Evolutionary conservation across 64 coral and sea anemone species (phyloP), one percentile per base, ranked within the genome.

Genomic region (Pachyseris speciosa): DNA sequence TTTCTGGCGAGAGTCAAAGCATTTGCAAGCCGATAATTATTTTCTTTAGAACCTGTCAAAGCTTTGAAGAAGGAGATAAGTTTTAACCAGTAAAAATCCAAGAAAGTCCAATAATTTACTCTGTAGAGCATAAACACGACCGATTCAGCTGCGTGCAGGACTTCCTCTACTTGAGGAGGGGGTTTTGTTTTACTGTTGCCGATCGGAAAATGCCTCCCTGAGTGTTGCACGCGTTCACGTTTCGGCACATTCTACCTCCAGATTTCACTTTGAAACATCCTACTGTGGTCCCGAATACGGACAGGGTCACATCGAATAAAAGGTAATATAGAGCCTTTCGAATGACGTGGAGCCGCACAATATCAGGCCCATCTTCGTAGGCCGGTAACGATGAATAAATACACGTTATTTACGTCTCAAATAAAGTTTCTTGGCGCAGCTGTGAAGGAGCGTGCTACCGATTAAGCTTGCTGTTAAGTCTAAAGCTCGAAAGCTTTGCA

Each of bases 11-110:
- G 51, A 41, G 34, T 41, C 77, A 81, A 81, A 81, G 77, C 77
- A 55, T 63, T 55, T 9, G 20, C 55, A 81, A 63, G 33, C 77
- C 22, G 7, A 61, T 63, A 31, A 81, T 81, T 63, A 81, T 63
- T 63, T 81, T 40, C 77, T 15, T 61, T 59, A 27, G 27, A 81
- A 81, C 31, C 67, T 81, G 77, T 81, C 77, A 81, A 81, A 81
- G 51, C 77, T 81, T 81, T 58, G 9, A 61, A 60, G 48, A 60
- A 81, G 20, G 53, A 61, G 77, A 81, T 81, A 81, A 81, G 77
- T 81, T 81, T 61, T 81, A 81, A 32, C 77, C 77, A 81, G 77
- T 81, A 40, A 81, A 81, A 81, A 42, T 63, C 19, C 77, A 60
- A 61, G 52, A 81, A 81, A 81, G 11, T 61, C 53, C 36, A 63